Evolutionary conservation across 2,113 vertebrate genomes (phyloP), one percentile per base, ranked within the genome.

Genomic region (Marcusenius ussheri): DNA sequence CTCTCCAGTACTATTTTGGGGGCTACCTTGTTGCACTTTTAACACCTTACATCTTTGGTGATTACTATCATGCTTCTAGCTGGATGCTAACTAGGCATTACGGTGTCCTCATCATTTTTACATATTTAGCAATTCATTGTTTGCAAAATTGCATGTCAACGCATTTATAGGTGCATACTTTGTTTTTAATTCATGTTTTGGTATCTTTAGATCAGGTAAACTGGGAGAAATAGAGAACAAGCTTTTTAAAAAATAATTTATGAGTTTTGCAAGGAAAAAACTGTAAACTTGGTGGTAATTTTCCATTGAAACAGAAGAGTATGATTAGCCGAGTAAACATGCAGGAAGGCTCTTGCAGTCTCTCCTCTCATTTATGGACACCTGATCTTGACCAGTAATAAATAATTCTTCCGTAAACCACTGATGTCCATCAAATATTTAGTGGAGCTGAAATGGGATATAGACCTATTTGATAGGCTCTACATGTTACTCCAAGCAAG

Each of bases 361-460:
- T n/a, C 15, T 56, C 15, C 51, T 47, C 39, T 88, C 27, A n/a
- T 90, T 45, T 13, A n/a, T 27, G 27, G 88, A 86, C 53, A 91
- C 90, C 49, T 9, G 89, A 91, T 89, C 80, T 46, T 74, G 27
- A 56, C 88, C 66, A 83, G 5, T 89, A 51, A 91, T 91, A 56
- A 91, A 91, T 87, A 89, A 91, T 91, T 89, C 53, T 89, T 87
- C 53, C 17, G 24, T 83, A 50, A 47, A 88, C 66, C 31, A 39
- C 39, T 27, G 66, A 56, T 9, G 11, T 45, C 88, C 83, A 89
- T 89, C 66, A 89, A 89, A 91, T 91, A 89, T 89, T 91, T 49
- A 91, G 51, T 31, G 66, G 31, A 21, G 80, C 19, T 17, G 90
- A 91, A 89, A 91, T 83, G n/a, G 31, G 88, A 91, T 89, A 83